Evolutionary conservation across 23 tunicate species (phyloP), one percentile per base, ranked within the genome.

Genomic region (Styela clava): DNA sequence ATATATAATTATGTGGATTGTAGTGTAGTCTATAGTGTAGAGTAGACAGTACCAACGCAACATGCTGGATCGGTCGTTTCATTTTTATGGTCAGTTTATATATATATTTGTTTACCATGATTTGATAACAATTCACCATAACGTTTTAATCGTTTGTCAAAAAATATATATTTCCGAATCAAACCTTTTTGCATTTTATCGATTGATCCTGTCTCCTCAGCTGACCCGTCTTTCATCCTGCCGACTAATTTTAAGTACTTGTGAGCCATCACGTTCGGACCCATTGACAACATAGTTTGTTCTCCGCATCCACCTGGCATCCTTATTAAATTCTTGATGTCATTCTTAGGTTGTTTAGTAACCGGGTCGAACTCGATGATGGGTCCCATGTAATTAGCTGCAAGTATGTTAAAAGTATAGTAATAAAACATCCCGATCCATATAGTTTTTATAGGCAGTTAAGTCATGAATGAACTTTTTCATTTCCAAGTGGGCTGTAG

Each of bases 291-390:
- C 90, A 91, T 82, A 18, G 77, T 85, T 62, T 91, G 97, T 72
- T 91, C 97, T 2, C 97, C 97, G 64, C 97, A 91, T 1, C 97
- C 97, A 25, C 72, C 56, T 27, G 97, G 97, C 89, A 71, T 79
- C 20, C 89, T 69, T 34, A 32, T 89, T 44, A 89, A 68, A 56
- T 79, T 79, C 3, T 72, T 80, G 30, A 27, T 30, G 21, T 86
- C 78, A 61, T 85, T 74, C 52, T 73, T 81, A 23, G 95, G 89
- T 61, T 81, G 78, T 37, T 85, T 61, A 19, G 83, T 85, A 19
- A 85, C 61, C 3, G 95, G 95, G 61, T 89, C 87, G 7, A 82
- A 64, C 67, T 89, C 88, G 69, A 85, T 89, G 25, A 80, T 35
- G 0, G 95, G 89, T 27, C 95, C 95, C 86, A 89, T 52, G 33